These are phyloP conservation scores for Drosophila pseudoobscura DNA, from an alignment of 1,140 invertebrate species.

Conservation along the genomic window DNA sequence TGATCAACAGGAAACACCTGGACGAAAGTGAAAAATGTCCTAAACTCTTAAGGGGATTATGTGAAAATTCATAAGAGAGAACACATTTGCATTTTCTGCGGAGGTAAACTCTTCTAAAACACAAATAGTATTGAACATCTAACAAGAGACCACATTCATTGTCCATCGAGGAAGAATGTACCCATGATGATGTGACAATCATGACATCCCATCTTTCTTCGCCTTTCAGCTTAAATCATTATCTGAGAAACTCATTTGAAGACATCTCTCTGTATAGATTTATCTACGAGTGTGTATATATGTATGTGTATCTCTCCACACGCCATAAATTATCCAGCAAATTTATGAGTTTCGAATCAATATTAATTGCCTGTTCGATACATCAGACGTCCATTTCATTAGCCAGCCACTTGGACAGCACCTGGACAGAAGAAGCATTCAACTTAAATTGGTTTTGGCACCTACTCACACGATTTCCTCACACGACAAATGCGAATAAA, in stretches of 20 bases:
- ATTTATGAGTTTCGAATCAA: slow-evolving; percentile 52
- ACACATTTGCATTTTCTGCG: no score
- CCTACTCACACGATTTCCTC: slow-evolving; percentile 21
- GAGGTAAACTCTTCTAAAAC: no score
- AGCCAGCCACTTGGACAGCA: slow-evolving; percentile 6
- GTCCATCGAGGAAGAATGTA: no score
- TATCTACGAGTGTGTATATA: slow-evolving; percentile 32
- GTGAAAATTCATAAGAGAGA: no score
- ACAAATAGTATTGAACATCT: no score
- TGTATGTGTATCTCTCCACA: slow-evolving; percentile 19
- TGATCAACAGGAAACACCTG: no score
- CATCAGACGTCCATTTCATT: slow-evolving; percentile 34
- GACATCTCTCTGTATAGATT: neutral
- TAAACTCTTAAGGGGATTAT: no score
- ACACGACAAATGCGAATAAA: slow-evolving; percentile 40
- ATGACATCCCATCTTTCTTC: no score
- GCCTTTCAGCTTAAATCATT: no score
- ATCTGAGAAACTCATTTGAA: neutral
- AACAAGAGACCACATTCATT: no score
- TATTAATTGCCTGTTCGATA: slow-evolving; percentile 42
- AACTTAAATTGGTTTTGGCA: slow-evolving; percentile 43
- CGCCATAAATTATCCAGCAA: slow-evolving; percentile 28
- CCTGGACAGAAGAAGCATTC: slow-evolving; percentile 35
- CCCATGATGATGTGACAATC: no score
- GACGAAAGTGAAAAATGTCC: no score